phyloP scores from a whole-genome alignment of 2,113 vertebrate species.

The Macroglossus sobrinus region DNA sequence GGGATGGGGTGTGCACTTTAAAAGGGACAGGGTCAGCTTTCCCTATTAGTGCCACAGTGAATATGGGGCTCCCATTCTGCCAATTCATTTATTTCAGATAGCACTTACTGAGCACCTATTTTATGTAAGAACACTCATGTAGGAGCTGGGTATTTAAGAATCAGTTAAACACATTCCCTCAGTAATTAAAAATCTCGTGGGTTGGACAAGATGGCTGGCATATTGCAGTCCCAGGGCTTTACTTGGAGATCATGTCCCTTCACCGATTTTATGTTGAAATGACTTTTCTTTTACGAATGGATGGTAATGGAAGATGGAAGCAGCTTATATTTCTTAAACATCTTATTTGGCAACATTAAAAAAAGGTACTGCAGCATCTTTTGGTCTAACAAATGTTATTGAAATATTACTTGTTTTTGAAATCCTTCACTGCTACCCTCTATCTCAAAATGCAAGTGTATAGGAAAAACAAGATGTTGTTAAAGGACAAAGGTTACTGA shows the following conservation, averaged over 20 bases:
- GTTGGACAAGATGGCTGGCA: not conserved
- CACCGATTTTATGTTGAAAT: not conserved
- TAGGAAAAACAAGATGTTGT: not conserved
- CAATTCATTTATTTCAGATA: not conserved
- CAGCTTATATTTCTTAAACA: not conserved
- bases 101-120: not conserved
- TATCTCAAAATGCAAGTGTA: not conserved
- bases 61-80: not conserved
- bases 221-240: fast-evolving
- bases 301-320: not conserved
- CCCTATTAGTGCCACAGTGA: not conserved
- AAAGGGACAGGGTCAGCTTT: not conserved
- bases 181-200: not conserved
- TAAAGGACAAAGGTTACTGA: not conserved
- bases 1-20: no score
- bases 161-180: not conserved
- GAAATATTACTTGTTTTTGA: not conserved
- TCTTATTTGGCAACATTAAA: not conserved
- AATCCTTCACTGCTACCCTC: not conserved
- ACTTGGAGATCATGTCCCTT: not conserved
- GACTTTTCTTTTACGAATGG: not conserved
- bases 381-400: not conserved
- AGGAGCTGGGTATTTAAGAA: no score
- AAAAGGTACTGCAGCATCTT: not conserved
- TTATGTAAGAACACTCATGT: not conserved